Base-by-base conservation (phyloP, 1,140 invertebrate genomes). In the Ptiloglossa arizonensis region DNA sequence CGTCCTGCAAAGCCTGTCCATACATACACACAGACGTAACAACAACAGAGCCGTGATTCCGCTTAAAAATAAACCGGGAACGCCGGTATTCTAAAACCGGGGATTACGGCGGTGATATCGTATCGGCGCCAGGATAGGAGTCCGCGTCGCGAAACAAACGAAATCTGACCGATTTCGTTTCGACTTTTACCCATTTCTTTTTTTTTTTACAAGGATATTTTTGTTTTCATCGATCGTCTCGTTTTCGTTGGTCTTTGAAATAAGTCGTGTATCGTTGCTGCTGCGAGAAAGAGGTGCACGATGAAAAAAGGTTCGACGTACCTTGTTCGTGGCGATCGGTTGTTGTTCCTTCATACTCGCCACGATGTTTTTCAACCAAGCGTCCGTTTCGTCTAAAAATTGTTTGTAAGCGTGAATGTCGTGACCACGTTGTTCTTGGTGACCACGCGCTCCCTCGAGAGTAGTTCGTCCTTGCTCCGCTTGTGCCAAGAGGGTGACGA, bases 301-400 rank as follows among this genome's bases (percentile, higher is more conserved):
- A n/a, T n/a, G n/a, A n/a, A n/a, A n/a, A n/a, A n/a, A n/a, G n/a
- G n/a, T 3, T 46, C 3, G 44, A 81, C 82, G 62, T 17, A 85
- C 83, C 83, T 85, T 66, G 54, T 62, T 79, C 22, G 74, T 70
- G 32, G 62, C 29, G 24, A 74, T 3, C 1, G 73, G 38, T 54
- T 54, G 62, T 41, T 81, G 64, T 1, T 89, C 82, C 59, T 79
- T 87, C 6, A 93, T 86, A 17, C 75, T 80, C 0, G 87, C 64
- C 57, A 87, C 78, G 29, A 92, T 75, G 19, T 76, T 86, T 79
- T 74, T 87, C 22, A 96, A 89, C 95, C 95, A 96, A 50, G 89
- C 86, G 82, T 96, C 95, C 0, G 95, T 93, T 86, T 95, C 94
- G 46, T 92, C 93, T 48, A 96, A 91, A 83, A 95, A 92, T 62